phyloP scores from a whole-genome alignment of 2,888 invertebrate genomes.

The Caenorhabditis sulstoni region DNA sequence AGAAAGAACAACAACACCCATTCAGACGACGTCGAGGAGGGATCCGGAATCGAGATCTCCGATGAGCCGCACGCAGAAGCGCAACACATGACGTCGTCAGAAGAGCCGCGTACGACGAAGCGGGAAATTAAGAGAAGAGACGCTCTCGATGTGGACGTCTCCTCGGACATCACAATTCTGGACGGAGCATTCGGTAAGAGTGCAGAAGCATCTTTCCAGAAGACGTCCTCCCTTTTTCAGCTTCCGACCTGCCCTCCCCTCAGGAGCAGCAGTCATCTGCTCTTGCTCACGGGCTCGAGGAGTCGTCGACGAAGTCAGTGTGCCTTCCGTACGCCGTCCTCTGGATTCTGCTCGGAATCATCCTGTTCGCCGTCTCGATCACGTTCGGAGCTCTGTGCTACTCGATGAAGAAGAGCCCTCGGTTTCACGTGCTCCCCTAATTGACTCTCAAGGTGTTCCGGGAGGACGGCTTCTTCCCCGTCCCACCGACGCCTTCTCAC shows the following conservation, averaged over 20 bases:
- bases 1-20: constrained; percentile 16
- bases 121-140: constrained; percentile 67
- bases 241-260: constrained; percentile 53
- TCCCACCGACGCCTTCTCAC: too few relatives aligned
- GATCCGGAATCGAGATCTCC: constrained; percentile 36
- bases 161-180: constrained; percentile 78
- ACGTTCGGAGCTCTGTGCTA: constrained; percentile 66
- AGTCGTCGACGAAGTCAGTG: constrained; percentile 44
- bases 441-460: not conserved
- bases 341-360: constrained; percentile 67
- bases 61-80: constrained; percentile 33
- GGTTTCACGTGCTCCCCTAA: constrained; percentile 63
- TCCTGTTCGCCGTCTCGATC: constrained; percentile 64
- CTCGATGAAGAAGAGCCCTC: constrained; percentile 59
- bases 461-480: not conserved
- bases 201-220: not conserved
- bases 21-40: constrained; percentile 54
- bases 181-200: constrained; percentile 73
- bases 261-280: constrained; percentile 52
- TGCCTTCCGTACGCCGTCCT: constrained; percentile 68
- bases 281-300: constrained; percentile 28
- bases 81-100: constrained; percentile 46
- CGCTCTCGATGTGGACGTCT: constrained; percentile 76
- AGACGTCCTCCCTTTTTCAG: constrained; percentile 22
- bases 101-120: constrained; percentile 50